Evolutionary conservation across 2,113 vertebrate species (phyloP).

Genomic region (Melanostigma gelatinosum): DNA sequence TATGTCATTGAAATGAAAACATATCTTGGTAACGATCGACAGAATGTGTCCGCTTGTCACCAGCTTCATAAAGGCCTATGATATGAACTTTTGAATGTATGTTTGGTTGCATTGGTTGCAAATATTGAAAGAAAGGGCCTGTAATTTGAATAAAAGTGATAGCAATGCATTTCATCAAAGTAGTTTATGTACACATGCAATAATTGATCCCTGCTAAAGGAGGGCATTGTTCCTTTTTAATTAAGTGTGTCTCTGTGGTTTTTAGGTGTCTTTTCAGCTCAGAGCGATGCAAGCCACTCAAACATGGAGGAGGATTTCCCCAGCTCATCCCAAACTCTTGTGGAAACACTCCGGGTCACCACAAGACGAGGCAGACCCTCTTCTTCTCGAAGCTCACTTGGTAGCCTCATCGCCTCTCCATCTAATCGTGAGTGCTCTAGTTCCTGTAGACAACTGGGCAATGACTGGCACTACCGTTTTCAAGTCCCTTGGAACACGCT

Average conservation of each 20-base stretch:
- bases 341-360: not conserved
- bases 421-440: too few species aligned
- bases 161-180: not conserved
- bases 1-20: too few species aligned
- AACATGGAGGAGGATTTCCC: not conserved
- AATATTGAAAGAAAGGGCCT: too few species aligned
- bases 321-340: not conserved
- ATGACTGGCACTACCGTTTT: not conserved
- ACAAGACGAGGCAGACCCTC: not conserved
- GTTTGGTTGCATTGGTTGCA: too few species aligned
- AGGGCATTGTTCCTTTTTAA: too few species aligned
- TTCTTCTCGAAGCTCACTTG: not conserved
- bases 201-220: too few species aligned
- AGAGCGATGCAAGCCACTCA: not conserved
- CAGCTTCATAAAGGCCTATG: not conserved
- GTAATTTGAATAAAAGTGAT: not conserved
- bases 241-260: not conserved
- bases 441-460: not conserved
- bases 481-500: not conserved
- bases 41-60: not conserved
- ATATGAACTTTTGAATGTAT: not conserved
- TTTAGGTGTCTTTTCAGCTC: not conserved
- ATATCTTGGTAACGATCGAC: not conserved
- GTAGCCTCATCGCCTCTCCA: too few species aligned
- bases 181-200: too few species aligned